phyloP scores from a whole-genome alignment of 1,140 invertebrate genomes.

The Diorhabda sublineata region DNA sequence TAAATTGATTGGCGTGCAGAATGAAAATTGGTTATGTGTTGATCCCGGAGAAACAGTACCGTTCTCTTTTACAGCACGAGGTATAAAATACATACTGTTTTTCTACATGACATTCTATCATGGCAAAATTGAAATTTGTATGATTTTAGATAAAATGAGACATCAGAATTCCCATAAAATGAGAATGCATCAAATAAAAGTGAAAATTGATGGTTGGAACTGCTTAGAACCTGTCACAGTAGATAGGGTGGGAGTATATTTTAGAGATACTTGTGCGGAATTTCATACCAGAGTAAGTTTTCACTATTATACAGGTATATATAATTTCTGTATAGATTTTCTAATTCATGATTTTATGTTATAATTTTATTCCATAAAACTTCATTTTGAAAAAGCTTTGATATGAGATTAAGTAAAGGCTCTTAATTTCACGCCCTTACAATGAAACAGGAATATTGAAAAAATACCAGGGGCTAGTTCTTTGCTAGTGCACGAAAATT shows the following conservation, averaged over 20 bases:
- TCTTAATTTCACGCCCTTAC: no score
- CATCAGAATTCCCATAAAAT: constrained; percentile 78
- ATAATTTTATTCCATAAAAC: no score
- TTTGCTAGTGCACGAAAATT: no score
- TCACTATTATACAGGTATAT: no score
- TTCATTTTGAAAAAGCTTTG: no score
- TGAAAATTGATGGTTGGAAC: constrained; percentile 87
- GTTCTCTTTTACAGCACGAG: constrained; percentile 78
- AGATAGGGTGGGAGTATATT: constrained; percentile 92
- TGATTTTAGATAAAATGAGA: constrained; percentile 56
- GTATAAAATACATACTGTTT: constrained; percentile 41
- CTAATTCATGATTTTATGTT: no score
- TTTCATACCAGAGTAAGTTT: constrained; percentile 34
- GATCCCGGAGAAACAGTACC: constrained; percentile 66
- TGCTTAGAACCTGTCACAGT: constrained; percentile 84
- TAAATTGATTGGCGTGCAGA: constrained; percentile 42
- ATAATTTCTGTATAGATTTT: no score
- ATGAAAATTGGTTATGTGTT: constrained; percentile 66
- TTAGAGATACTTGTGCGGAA: constrained; percentile 68
- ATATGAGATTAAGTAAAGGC: no score
- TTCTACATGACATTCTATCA: no score
- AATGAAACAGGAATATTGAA: no score
- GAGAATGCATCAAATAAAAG: constrained; percentile 78
- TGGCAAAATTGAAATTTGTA: neutral
- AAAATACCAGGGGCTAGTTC: no score